A percentile compares a stretch with the other conserved stretches of the same genome.
Evolutionary conservation across 2,888 invertebrate genomes (phyloP).

Genomic region (Argynnis bischoffii): DNA sequence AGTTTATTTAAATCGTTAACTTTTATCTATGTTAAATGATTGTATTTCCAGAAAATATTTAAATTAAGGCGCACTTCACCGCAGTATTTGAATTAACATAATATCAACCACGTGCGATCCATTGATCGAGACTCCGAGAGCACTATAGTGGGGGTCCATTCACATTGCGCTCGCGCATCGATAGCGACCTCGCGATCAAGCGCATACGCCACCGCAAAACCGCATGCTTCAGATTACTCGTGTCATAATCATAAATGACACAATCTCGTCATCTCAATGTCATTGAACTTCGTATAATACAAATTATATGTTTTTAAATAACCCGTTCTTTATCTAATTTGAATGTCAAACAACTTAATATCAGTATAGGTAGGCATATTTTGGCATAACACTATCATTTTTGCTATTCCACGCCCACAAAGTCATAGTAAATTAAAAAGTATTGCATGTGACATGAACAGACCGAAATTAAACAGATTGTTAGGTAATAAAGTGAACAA

Average conservation of each 20-base stretch:
- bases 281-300: slow-evolving; percentile 53
- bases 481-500: slow-evolving; percentile 66
- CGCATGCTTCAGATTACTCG: slow-evolving; percentile 46
- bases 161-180: slow-evolving; percentile 65
- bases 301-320: slow-evolving; percentile 44
- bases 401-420: neutral
- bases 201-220: slow-evolving; percentile 41
- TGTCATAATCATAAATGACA: slow-evolving; percentile 63
- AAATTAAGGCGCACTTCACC: slow-evolving; percentile 9
- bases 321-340: neutral
- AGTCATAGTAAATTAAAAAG: neutral
- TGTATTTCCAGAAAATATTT: neutral
- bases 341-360: neutral
- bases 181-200: slow-evolving; percentile 50
- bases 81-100: slow-evolving; percentile 26
- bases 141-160: slow-evolving; percentile 60
- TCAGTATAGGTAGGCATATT: neutral
- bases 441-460: slow-evolving; percentile 16
- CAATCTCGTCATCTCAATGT: slow-evolving; percentile 47
- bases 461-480: slow-evolving; percentile 30
- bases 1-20: too few relatives aligned
- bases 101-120: slow-evolving; percentile 69
- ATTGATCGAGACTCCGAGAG: slow-evolving; percentile 66
- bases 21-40: neutral
- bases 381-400: neutral